phyloP scores from a whole-genome alignment of 2,113 vertebrate species.

The Podilymbus podiceps region DNA sequence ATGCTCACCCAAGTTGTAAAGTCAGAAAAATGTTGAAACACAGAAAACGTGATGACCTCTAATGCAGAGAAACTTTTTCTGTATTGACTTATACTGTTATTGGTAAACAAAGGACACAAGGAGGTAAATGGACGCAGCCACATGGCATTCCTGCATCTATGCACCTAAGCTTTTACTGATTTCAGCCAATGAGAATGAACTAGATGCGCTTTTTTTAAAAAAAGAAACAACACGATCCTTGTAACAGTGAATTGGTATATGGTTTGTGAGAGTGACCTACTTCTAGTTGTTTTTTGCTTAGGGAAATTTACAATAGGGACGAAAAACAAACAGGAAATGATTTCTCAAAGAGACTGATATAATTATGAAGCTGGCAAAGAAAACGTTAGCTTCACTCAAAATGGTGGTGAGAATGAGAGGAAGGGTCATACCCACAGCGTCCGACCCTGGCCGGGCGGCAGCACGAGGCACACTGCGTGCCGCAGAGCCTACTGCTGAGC shows the following conservation, averaged over 20 bases:
- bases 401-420: background rate
- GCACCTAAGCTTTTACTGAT: background rate
- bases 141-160: accelerated
- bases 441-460: accelerated
- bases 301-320: background rate
- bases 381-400: background rate
- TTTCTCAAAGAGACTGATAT: background rate
- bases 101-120: background rate
- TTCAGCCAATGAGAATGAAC: background rate
- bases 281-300: background rate
- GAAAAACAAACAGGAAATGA: background rate
- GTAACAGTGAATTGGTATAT: background rate
- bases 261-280: background rate
- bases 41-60: background rate
- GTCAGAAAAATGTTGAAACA: background rate
- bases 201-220: background rate
- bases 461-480: background rate
- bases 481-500: background rate
- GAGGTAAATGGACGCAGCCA: background rate
- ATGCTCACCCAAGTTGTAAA: background rate
- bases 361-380: background rate
- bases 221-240: background rate
- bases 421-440: background rate
- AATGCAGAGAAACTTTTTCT: background rate
- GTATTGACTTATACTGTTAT: background rate